Conservation (phyloP, 2,888 invertebrate species). For the Drosophila bunnanda region DNA sequence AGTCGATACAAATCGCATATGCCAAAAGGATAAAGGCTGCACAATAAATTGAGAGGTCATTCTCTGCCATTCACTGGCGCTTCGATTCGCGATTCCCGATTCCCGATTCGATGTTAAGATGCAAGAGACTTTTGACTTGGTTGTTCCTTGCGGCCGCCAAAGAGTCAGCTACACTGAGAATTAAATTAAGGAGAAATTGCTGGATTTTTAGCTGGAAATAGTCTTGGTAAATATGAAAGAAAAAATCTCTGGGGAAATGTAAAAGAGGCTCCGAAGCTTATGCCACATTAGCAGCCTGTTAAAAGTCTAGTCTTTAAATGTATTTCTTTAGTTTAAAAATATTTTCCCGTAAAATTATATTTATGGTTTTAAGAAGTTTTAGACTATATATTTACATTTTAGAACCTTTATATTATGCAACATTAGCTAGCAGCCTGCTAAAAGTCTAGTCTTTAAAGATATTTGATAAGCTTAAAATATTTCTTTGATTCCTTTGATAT, state of each 20-base stretch:
- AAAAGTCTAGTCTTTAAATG: fast-evolving
- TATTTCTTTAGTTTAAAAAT: background rate
- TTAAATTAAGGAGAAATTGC: background rate
- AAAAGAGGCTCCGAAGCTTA: background rate
- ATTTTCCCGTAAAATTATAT: background rate
- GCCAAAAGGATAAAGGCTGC: constrained; percentile 78
- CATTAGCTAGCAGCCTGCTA: background rate
- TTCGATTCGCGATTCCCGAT: constrained; percentile 16
- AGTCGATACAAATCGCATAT: constrained; percentile 79
- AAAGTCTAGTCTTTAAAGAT: too few species aligned
- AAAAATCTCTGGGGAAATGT: too few species aligned
- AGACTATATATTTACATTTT: background rate
- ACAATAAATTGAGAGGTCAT: constrained; percentile 80
- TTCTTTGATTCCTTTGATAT: background rate
- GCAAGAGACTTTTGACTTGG: constrained; percentile 36
- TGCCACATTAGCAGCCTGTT: background rate
- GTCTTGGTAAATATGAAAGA: background rate
- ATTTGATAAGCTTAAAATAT: background rate
- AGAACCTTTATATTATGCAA: background rate
- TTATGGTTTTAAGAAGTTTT: background rate
- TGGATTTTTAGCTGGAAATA: background rate
- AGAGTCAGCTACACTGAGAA: constrained; percentile 9
- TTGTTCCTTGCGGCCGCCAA: constrained; percentile 23
- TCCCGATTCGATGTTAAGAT: constrained; percentile 30
- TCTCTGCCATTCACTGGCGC: constrained; percentile 65